Percentiles rank a stretch among this genome's conserved stretches.
Evolutionary conservation across 2,888 invertebrate species (phyloP).

Genomic region (Limenitis camilla): DNA sequence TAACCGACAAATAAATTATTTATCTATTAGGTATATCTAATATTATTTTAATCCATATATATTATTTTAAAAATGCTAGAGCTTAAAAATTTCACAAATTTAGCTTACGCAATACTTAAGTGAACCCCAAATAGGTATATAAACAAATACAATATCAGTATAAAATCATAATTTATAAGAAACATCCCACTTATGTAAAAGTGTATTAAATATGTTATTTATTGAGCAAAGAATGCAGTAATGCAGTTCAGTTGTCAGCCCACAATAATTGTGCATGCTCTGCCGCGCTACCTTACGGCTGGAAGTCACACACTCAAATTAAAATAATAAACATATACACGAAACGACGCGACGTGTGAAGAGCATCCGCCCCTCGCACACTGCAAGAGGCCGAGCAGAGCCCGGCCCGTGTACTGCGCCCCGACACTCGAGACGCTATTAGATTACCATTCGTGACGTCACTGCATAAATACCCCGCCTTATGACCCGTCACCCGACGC

Average conservation of each 20-base stretch:
- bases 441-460: constrained; percentile 12
- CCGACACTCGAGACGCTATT: constrained; percentile 13
- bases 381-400: constrained; percentile 12
- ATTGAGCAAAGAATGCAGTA: no score
- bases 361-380: constrained; percentile 7
- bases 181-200: no score
- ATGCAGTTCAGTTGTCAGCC: background rate
- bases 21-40: no score
- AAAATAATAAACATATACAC: background rate
- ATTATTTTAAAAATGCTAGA: no score
- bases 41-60: no score
- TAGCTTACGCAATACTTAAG: no score
- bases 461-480: constrained; percentile 9
- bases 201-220: no score
- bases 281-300: background rate
- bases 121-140: no score
- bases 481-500: background rate
- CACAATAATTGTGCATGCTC: background rate
- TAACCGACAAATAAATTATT: no score
- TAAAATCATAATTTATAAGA: no score
- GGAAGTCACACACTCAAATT: background rate
- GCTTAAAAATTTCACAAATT: no score
- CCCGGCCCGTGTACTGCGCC: constrained; percentile 13
- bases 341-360: constrained; percentile 8
- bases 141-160: no score